Percentiles rank a stretch among this genome's conserved stretches.
These are phyloP conservation scores for Xiphophorus hellerii DNA, from an alignment of 2,113 vertebrate genomes.

Conservation along the genomic window DNA sequence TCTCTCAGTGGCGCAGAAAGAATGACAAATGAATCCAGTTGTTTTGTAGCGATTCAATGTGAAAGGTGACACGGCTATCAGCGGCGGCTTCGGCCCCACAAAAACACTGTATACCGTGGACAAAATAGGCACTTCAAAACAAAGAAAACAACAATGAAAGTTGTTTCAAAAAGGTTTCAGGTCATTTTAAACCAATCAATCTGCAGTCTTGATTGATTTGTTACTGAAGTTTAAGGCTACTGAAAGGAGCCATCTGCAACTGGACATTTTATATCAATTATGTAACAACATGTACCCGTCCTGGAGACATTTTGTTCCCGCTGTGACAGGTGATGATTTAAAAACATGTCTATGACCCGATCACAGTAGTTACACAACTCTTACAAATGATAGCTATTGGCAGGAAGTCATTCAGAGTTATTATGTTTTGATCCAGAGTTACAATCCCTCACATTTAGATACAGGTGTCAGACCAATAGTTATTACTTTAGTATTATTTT, in stretches of 20 bases:
- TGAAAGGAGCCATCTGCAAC: background rate
- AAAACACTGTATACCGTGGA: conserved; percentile 32
- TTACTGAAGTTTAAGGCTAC: background rate
- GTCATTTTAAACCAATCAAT: background rate
- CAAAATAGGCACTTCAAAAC: conserved; percentile 40
- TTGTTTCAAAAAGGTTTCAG: background rate
- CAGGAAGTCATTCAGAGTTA: background rate
- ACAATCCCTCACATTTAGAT: background rate
- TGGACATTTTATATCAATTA: background rate
- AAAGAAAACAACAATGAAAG: conserved; percentile 31
- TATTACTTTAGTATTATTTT: no score
- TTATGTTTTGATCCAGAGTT: background rate
- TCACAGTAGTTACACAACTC: background rate
- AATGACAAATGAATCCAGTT: conserved; percentile 75
- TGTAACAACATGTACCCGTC: no score
- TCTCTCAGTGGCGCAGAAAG: conserved; percentile 71
- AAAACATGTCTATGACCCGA: background rate
- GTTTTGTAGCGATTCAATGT: conserved; percentile 66
- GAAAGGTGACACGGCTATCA: conserved; percentile 70
- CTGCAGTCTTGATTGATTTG: background rate
- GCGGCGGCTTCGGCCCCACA: conserved; percentile 46
- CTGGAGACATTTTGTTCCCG: background rate
- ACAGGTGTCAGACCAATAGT: background rate
- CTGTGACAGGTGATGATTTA: background rate
- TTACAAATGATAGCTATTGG: background rate